phyloP scores from a whole-genome alignment of 2,888 invertebrate genomes.

The Thyatira batis region DNA sequence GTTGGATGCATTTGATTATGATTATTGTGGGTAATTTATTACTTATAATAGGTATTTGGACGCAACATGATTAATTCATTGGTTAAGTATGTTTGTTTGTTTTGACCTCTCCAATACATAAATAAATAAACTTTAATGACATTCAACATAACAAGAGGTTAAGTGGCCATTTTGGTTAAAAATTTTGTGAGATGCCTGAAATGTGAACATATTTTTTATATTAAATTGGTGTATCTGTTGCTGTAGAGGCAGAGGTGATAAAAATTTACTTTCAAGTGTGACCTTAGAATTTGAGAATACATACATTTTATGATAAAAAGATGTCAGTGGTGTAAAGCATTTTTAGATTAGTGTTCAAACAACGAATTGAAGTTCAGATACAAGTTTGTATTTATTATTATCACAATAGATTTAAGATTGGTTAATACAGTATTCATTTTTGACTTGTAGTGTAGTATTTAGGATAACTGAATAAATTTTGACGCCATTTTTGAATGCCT shows the following conservation, averaged over 20 bases:
- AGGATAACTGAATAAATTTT: slow-evolving; percentile 42
- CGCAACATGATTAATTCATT: slow-evolving; percentile 2
- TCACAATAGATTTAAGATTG: slow-evolving; percentile 57
- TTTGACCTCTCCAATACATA: slow-evolving; percentile 23
- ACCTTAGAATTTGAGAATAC: background rate
- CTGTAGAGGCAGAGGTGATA: slow-evolving; percentile 56
- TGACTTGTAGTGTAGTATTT: slow-evolving; percentile 38
- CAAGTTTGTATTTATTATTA: slow-evolving; percentile 57
- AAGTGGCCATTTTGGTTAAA: slow-evolving; percentile 64
- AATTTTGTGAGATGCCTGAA: slow-evolving; percentile 30
- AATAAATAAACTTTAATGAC: slow-evolving; percentile 25
- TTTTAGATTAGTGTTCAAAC: slow-evolving; percentile 58
- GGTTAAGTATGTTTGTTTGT: background rate
- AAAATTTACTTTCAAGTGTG: slow-evolving; percentile 27
- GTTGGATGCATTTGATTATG: slow-evolving; percentile 23
- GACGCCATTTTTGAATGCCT: slow-evolving; percentile 55
- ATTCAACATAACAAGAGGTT: slow-evolving; percentile 32
- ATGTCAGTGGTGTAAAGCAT: background rate
- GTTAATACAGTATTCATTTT: slow-evolving; percentile 60
- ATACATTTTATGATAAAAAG: background rate
- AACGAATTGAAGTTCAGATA: slow-evolving; percentile 61
- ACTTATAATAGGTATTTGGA: slow-evolving; percentile 24
- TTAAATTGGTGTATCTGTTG: slow-evolving; percentile 30
- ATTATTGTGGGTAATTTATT: slow-evolving; percentile 22
- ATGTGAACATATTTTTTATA: slow-evolving; percentile 22